Evolutionary conservation across 2,113 vertebrate species (phyloP), one percentile per base, ranked within the genome.

Genomic region (Progne subis): DNA sequence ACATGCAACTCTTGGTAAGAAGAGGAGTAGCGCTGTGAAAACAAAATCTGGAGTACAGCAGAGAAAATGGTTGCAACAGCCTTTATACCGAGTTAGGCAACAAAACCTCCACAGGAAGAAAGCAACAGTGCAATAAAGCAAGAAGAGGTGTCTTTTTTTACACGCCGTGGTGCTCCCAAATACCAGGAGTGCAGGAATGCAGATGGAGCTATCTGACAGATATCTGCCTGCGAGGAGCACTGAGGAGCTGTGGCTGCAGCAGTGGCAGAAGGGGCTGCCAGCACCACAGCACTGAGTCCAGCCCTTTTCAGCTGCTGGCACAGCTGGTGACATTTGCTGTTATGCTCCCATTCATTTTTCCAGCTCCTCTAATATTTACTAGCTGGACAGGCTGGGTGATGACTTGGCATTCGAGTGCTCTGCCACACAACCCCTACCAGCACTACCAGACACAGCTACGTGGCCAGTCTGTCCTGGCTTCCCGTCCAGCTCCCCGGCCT

Each of bases 391-490:
- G 68, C 87, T 7, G 53, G 69, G 70, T 34, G 92, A 19, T 19
- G 74, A 25, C 32, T n/a, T 41, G 71, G 91, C 91, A 49, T 2
- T 20, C 10, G 13, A n/a, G 39, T 2, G 11, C 52, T 60, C 18
- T 39, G 57, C 44, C 72, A 39, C 68, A 46, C 71, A 44, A 2
- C 19, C 50, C 47, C 64, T 5, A 25, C 43, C 59, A 74, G 55
- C 75, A 18, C 14, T 3, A 29, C 12, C n/a, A 89, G 81, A 71
- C 15, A 0, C 5, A 0, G 61, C 20, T 3, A 46, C 2, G 1
- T 63, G 72, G 59, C n/a, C 70, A 53, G 59, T 24, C 70, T 72
- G 67, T 14, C 57, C 60, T 16, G 29, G 17, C 61, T 43, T 32
- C 37, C 60, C 5, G 0, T 14, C 60, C 81, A 67, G 65, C 69